Percentiles rank a stretch among this genome's conserved stretches.
Conservation (phyloP, 1,140 invertebrate genomes). For the Drosophila eugracilis region DNA sequence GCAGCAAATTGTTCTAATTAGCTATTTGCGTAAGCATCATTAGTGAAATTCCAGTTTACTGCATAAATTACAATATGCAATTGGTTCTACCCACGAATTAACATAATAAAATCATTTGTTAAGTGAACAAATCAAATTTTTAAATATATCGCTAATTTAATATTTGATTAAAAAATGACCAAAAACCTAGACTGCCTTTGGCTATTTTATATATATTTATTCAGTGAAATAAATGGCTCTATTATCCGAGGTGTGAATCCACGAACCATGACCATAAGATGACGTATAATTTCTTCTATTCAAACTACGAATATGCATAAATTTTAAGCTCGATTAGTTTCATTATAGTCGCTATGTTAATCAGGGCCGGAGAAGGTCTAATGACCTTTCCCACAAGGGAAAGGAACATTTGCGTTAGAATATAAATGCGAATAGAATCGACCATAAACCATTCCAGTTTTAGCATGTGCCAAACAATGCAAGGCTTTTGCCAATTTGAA, state of each 20-base stretch:
- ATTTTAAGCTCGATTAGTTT: slow-evolving; percentile 49
- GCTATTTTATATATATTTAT: slow-evolving; percentile 24
- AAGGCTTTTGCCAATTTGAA: slow-evolving; percentile 34
- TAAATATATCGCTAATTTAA: slow-evolving; percentile 17
- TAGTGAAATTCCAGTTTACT: slow-evolving; percentile 33
- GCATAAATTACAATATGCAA: slow-evolving; percentile 47
- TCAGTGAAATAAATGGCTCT: slow-evolving; percentile 43
- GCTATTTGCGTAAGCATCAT: slow-evolving; percentile 34
- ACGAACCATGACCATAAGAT: slow-evolving; percentile 28
- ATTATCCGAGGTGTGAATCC: slow-evolving; percentile 51
- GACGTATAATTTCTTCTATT: slow-evolving; percentile 25
- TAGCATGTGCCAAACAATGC: slow-evolving; percentile 42
- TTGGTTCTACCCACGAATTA: slow-evolving; percentile 26
- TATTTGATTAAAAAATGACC: slow-evolving; percentile 17
- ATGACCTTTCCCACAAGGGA: slow-evolving; percentile 44
- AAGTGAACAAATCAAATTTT: slow-evolving; percentile 8
- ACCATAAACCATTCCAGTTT: slow-evolving; percentile 9
- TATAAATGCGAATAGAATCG: slow-evolving; percentile 2
- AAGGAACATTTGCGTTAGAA: slow-evolving; percentile 30
- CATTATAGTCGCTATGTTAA: slow-evolving; percentile 45
- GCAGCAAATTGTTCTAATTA: slow-evolving; percentile 50
- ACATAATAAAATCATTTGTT: slow-evolving; percentile 32
- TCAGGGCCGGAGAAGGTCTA: slow-evolving; percentile 32
- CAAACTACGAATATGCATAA: slow-evolving; percentile 34
- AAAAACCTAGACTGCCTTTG: background rate